Base-by-base conservation (phyloP, 1,140 invertebrate species). In the Brachionus rotundiformis region DNA sequence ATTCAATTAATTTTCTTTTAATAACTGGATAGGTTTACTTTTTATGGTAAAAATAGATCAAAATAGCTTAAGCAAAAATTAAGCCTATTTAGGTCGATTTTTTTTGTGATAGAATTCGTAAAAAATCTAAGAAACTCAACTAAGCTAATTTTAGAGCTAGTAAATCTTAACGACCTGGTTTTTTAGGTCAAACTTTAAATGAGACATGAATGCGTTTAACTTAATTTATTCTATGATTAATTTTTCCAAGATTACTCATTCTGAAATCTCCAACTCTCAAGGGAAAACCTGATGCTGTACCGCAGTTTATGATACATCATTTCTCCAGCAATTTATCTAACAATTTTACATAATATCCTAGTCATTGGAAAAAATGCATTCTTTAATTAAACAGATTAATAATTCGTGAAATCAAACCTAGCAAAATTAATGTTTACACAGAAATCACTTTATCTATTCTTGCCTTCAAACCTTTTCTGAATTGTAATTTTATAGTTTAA, bases 401-500 rank as follows among this genome's bases (percentile, higher is more conserved):
- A 19, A 54, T 25, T 54, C 19, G n/a, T 54, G 10, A 19, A 54
- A 54, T 4, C 19, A 54, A 54, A 19, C n/a, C n/a, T n/a, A n/a
- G n/a, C n/a, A n/a, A n/a, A n/a, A n/a, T n/a, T n/a, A n/a, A n/a
- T 54, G 23, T 54, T 54, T 16, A 4, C n/a, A 54, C 7, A 54
- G 47, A 54, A 54, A 54, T 54, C n/a, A 8, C 23, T 19, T 54
- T 54, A 54, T 54, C 47, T 19, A 19, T 54, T 54, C 47, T 54
- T 54, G 23, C 47, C 47, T 54, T 54, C 47, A 54, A 54, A 54
- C 47, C n/a, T 54, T 54, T 41, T 54, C 47, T 54, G 23, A 2
- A 54, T 54, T 54, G 47, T 54, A 54, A 54, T 54, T 54, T 54
- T 54, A 54, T 54, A 54, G 47, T 54, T 54, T 54, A 54, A 54